Evolutionary conservation across 2,113 vertebrate genomes (phyloP).

Genomic region (Sinosuthora webbiana): DNA sequence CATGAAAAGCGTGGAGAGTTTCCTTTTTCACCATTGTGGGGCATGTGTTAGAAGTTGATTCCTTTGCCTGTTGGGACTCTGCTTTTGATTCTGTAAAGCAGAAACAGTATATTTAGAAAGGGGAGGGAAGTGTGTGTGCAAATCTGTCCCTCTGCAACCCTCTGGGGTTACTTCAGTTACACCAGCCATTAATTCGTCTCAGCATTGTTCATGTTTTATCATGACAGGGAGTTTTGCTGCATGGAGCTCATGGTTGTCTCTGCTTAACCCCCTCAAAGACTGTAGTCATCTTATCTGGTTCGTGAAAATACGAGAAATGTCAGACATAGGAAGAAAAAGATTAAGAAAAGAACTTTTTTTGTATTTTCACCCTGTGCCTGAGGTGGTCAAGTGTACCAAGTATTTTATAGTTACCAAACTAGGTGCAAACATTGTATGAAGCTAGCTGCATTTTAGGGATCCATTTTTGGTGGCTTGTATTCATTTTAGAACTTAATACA

Average conservation of each 20-base stretch:
- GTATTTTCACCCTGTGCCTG: neutral
- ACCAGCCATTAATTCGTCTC: neutral
- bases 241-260: neutral
- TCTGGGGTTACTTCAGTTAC: conserved; percentile 6
- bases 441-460: neutral
- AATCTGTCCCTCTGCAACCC: neutral
- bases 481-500: neutral
- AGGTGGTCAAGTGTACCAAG: neutral
- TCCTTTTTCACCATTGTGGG: neutral
- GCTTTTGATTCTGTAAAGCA: neutral
- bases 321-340: neutral
- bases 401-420: neutral
- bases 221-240: conserved; percentile 3
- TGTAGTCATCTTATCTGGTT: neutral
- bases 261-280: conserved; percentile 3
- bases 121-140: neutral
- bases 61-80: neutral
- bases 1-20: neutral
- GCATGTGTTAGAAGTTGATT: conserved; percentile 40
- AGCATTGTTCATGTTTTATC: neutral
- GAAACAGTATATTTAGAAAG: neutral
- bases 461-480: neutral
- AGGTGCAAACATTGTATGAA: neutral
- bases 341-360: neutral
- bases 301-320: neutral